Conservation (phyloP, 2,888 invertebrate genomes). For the Hirtodrosophila alboralis region DNA sequence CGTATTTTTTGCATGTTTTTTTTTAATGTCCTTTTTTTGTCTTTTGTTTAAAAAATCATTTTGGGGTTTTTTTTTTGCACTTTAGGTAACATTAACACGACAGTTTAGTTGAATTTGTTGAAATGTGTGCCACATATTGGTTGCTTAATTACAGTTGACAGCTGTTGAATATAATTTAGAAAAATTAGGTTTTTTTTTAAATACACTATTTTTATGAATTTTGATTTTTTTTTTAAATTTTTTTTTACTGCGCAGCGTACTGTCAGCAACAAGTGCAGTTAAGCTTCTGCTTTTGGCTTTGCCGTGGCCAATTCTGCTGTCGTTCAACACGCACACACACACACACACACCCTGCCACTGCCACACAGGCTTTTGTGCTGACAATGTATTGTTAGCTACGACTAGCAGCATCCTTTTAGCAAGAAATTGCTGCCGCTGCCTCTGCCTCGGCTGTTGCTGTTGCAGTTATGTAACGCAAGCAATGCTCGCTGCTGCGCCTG, state of each 20-base stretch:
- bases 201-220: neutral
- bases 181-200: neutral
- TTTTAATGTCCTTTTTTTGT: no score
- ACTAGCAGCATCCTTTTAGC: slow-evolving; percentile 22
- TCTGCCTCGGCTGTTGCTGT: slow-evolving; percentile 22
- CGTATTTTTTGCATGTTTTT: no score
- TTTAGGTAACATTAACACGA: slow-evolving; percentile 73
- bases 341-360: neutral
- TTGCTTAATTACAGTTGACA: neutral
- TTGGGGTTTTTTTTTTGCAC: neutral
- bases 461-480: slow-evolving; percentile 58
- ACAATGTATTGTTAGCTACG: slow-evolving; percentile 21
- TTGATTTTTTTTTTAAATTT: neutral
- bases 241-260: slow-evolving; percentile 27
- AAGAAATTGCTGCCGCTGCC: slow-evolving; percentile 5
- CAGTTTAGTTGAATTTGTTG: slow-evolving; percentile 64
- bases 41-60: neutral
- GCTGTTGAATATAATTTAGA: slow-evolving; percentile 1
- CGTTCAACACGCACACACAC: slow-evolving; percentile 11
- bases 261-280: slow-evolving; percentile 82
- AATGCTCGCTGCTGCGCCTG: slow-evolving; percentile 45
- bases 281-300: slow-evolving; percentile 61
- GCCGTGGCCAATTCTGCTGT: slow-evolving; percentile 14
- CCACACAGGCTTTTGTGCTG: slow-evolving; percentile 18
- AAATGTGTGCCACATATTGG: slow-evolving; percentile 61